Base-by-base conservation (phyloP, 2,113 vertebrate genomes). In the Dipodomys ordii region DNA sequence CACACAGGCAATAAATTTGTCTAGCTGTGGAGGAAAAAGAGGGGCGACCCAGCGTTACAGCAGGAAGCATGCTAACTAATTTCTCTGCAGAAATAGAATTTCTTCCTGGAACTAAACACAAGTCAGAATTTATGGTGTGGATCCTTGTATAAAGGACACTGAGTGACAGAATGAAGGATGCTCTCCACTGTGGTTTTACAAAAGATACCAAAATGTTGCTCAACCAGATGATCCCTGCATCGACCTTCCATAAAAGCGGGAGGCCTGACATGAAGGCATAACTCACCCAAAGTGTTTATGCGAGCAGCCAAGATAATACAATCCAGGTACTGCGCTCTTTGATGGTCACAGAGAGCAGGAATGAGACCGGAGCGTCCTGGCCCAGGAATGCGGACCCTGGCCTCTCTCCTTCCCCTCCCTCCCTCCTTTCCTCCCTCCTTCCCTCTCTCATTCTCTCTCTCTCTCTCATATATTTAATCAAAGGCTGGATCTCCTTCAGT, bases 81-180 rank as follows among this genome's bases (percentile, higher is more conserved):
- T 95, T 93, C 95, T 95, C 96, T 85, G 72, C 79, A 90, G 94
- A 95, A 95, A 93, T 65, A 95, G 93, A 95, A 96, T 93, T 94
- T 96, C 93, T 93, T 88, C 87, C 93, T 83, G 92, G 94, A 93
- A 95, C 91, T 64, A 95, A 96, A 73, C 71, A 69, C 62, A 53
- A 73, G 64, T 69, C 65, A 80, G 84, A 77, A 93, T 95, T 88
- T 94, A 88, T 88, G 4, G 0, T 49, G 83, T 11, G 57, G 82
- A 88, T 69, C 81, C 85, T 96, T 18, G 9, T 76, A 6, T 68
- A 90, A 90, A 96, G 88, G 94, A 95, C 84, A 65, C 67, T 30
- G 84, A 87, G 76, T 91, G 92, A 87, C 87, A 64, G 23, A 1
- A 44, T 65, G 83, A 96, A 60, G 1, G 0, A 92, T 69, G 64